A percentile compares a stretch with the other conserved stretches of the same genome.
phyloP scores from a whole-genome alignment of 2,113 vertebrate species.

The Halcyon senegalensis region DNA sequence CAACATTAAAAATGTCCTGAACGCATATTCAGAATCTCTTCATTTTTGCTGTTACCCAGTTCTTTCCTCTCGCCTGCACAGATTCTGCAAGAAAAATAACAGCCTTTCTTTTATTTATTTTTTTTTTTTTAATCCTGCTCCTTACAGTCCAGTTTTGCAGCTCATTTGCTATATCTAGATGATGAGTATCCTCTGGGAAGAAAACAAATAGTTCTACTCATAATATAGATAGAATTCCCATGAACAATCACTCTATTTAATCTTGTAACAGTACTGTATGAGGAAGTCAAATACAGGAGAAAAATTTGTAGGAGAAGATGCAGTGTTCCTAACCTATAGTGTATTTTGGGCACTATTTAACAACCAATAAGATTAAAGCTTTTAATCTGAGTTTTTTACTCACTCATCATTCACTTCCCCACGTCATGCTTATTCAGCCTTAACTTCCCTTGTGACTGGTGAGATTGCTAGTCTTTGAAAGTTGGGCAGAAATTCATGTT shows the following conservation, averaged over 20 bases:
- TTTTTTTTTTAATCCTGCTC: background rate
- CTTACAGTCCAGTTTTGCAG: background rate
- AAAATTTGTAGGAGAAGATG: background rate
- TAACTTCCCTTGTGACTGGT: background rate
- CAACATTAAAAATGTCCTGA: background rate
- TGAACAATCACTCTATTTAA: background rate
- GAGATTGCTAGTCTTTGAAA: background rate
- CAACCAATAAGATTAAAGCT: background rate
- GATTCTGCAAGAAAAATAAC: background rate
- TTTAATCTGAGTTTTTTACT: background rate
- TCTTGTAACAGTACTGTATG: too few species aligned
- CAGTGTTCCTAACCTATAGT: background rate
- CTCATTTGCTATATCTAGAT: background rate
- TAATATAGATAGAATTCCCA: background rate
- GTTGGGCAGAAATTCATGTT: background rate
- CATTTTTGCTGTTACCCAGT: background rate
- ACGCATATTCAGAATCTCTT: background rate
- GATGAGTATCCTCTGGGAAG: background rate
- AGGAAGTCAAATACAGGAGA: background rate
- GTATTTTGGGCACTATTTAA: background rate
- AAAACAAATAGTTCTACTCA: background rate
- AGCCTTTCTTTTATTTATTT: background rate
- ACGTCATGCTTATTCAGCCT: background rate
- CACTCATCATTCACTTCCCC: background rate
- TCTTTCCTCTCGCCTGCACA: background rate